These are phyloP conservation scores for Sebastiscus tertius DNA, from an alignment of 2,797 vertebrate genomes.

Conservation along the genomic window DNA sequence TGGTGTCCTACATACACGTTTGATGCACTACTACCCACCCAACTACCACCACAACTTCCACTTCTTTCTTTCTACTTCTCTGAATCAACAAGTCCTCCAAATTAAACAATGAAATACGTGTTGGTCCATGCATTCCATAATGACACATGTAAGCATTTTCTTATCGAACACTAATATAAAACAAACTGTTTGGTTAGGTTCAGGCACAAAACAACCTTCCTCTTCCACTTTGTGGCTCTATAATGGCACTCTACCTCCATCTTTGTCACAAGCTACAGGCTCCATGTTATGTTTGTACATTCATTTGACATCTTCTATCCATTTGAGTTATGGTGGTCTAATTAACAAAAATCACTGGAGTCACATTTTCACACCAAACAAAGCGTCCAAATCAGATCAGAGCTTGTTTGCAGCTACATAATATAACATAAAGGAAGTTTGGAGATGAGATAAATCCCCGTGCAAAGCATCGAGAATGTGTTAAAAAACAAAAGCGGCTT, in stretches of 20 bases:
- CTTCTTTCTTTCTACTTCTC: neutral
- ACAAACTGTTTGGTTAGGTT: neutral
- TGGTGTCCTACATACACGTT: neutral
- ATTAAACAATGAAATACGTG: neutral
- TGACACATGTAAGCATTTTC: neutral
- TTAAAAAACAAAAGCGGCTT: slow-evolving; percentile 1
- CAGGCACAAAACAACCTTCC: neutral
- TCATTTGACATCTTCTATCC: neutral
- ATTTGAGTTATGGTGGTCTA: neutral
- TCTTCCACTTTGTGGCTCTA: neutral
- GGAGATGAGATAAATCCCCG: neutral
- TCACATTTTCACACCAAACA: neutral
- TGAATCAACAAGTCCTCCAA: neutral
- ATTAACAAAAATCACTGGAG: neutral
- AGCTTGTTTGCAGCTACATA: neutral
- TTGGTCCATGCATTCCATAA: neutral
- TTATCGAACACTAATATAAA: neutral
- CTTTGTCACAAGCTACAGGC: neutral
- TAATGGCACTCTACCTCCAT: neutral
- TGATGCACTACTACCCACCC: neutral
- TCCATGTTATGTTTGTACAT: neutral
- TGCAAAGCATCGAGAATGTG: neutral
- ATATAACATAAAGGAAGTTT: neutral
- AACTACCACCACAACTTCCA: too few species aligned
- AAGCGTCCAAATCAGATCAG: neutral